A percentile compares a stretch with the other conserved stretches of the same genome.
These are phyloP conservation scores for Blastobasis lacticolella DNA, from an alignment of 2,888 invertebrate species.

Conservation along the genomic window DNA sequence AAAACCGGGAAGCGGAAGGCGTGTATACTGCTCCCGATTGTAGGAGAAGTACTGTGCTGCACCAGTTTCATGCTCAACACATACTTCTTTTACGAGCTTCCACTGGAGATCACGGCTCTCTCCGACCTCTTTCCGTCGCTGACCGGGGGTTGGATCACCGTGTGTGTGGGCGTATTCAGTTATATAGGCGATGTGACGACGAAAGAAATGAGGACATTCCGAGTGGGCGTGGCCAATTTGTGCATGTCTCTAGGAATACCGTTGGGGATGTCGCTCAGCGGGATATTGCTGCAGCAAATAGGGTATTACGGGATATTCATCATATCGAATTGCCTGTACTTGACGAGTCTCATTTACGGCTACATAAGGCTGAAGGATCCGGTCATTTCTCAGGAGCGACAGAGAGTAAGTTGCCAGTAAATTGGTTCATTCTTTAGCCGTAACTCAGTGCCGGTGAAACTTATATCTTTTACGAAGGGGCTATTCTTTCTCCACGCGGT, in stretches of 20 bases:
- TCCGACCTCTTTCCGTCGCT: constrained; percentile 72
- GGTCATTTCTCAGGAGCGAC: constrained; percentile 47
- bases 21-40: constrained; percentile 86
- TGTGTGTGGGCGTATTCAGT: constrained; percentile 76
- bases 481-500: too few relatives aligned
- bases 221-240: constrained; percentile 77
- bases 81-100: constrained; percentile 79
- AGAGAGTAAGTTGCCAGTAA: constrained; percentile 46
- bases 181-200: constrained; percentile 77
- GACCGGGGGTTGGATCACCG: constrained; percentile 74
- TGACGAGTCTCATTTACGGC: constrained; percentile 69
- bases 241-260: constrained; percentile 77
- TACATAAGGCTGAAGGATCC: constrained; percentile 64
- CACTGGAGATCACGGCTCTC: constrained; percentile 71
- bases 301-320: constrained; percentile 69
- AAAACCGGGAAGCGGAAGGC: constrained; percentile 81
- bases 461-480: too few relatives aligned
- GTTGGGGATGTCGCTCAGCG: constrained; percentile 73
- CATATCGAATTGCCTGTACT: constrained; percentile 64
- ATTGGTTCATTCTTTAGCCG: constrained; percentile 4
- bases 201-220: constrained; percentile 74
- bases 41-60: constrained; percentile 85
- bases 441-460: neutral
- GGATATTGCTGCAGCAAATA: constrained; percentile 64
- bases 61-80: constrained; percentile 85